Base-by-base conservation (phyloP, 2,888 invertebrate species). In the Sylvicola cinctus region DNA sequence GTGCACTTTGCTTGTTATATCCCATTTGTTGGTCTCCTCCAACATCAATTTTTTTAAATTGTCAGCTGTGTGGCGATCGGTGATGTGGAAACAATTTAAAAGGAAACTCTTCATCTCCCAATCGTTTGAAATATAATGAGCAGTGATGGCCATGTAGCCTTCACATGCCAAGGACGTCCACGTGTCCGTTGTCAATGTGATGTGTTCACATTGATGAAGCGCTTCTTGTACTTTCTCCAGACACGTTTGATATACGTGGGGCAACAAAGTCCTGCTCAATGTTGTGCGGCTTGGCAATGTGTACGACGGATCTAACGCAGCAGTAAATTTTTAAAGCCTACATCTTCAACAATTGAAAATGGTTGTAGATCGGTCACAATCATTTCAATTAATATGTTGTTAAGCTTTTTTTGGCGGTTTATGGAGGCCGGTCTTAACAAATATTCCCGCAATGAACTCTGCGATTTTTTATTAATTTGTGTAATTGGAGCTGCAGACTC, bases 281-380 rank as follows among this genome's bases (percentile, higher is more conserved):
- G 39, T 43, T 36, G 42, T 46, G 12, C 47, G 38, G 14, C 38
- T 41, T 26, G 46, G 46, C 32, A 50, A 36, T 25, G 23, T 37
- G 42, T 48, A 49, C 8, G 39, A 39, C n/a, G 46, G 45, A 39
- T 46, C 44, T 29, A 48, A 35, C 34, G 38, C 39, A 34, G 43
- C 36, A 20, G 46, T 39, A 29, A 49, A 46, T 34, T 45, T 38
- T 34, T 38, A 41, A 50, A 49, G 33, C 48, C 47, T 36, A 38
- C 33, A 41, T 49, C 46, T 34, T 49, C 45, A n/a, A 49, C 50
- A 23, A 50, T 43, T 32, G 39, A 42, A 34, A 48, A 46, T 20
- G 49, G 47, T 34, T 50, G 48, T 39, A 45, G 46, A 38, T 49
- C 47, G 31, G 38, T 37, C 5, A 41, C 43, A 28, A 48, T 48